Conservation (phyloP, 2,113 vertebrate genomes). For the Agapornis roseicollis region DNA sequence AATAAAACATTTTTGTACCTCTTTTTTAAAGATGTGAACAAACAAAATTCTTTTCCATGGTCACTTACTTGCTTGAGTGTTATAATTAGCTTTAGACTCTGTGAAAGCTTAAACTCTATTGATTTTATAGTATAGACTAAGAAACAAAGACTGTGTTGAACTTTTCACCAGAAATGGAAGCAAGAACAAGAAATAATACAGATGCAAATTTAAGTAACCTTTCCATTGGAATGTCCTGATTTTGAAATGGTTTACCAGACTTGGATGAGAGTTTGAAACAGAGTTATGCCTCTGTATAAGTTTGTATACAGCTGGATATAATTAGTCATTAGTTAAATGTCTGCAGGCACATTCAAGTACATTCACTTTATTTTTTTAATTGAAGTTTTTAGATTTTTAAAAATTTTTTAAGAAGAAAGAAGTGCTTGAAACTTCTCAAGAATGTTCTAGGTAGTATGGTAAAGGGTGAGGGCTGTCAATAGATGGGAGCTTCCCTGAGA, state of each 20-base stretch:
- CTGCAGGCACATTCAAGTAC: background rate
- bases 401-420: background rate
- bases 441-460: background rate
- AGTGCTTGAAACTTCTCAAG: background rate
- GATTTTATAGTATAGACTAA: background rate
- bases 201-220: conserved; percentile 30
- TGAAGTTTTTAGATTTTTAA: background rate
- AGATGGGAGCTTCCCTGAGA: background rate
- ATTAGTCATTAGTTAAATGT: conserved; percentile 40
- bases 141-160: background rate
- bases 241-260: conserved; percentile 51
- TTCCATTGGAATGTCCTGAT: conserved; percentile 45
- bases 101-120: background rate
- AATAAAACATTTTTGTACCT: background rate
- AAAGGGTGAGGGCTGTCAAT: background rate
- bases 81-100: background rate
- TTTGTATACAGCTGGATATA: conserved; percentile 6
- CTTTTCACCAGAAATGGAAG: conserved; percentile 18
- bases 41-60: background rate
- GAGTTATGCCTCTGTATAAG: background rate
- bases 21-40: background rate
- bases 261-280: conserved; percentile 22
- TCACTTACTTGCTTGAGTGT: background rate
- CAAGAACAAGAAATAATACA: conserved; percentile 22
- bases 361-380: background rate